Evolutionary conservation across 2,888 invertebrate species (phyloP).

Genomic region (Caradrina kadenii): DNA sequence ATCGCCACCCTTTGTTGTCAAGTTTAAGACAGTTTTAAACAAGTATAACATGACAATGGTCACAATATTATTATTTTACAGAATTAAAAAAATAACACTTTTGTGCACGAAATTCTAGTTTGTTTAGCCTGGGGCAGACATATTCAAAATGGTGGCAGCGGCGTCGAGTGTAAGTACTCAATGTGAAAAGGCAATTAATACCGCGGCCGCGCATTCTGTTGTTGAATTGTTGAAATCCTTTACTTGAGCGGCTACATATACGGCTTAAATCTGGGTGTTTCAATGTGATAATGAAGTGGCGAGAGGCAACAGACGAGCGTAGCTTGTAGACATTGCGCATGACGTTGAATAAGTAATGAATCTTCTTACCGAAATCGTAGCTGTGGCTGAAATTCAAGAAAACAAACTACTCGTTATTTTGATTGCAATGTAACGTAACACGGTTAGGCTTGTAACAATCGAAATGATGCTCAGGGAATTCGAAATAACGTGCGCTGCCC

Average conservation of each 20-base stretch:
- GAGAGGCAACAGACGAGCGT: constrained; percentile 68
- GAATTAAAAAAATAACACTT: background rate
- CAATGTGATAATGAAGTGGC: constrained; percentile 83
- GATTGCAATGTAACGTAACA: constrained; percentile 35
- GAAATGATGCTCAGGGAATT: background rate
- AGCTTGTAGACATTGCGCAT: constrained; percentile 76
- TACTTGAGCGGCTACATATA: constrained; percentile 55
- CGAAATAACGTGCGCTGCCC: background rate
- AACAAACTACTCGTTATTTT: constrained; percentile 67
- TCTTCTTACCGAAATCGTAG: constrained; percentile 69
- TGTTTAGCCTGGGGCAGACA: constrained; percentile 59
- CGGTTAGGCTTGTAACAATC: background rate
- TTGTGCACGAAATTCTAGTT: constrained; percentile 34
- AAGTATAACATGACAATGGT: no score
- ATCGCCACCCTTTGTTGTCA: no score
- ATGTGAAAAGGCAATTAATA: constrained; percentile 66
- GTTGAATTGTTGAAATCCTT: constrained; percentile 61
- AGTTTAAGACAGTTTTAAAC: background rate
- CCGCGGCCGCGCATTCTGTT: constrained; percentile 54
- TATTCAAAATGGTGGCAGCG: constrained; percentile 56
- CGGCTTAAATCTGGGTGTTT: constrained; percentile 75
- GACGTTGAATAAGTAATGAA: constrained; percentile 83
- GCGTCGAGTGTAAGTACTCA: constrained; percentile 59
- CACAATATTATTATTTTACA: no score
- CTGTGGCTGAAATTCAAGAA: constrained; percentile 70